phyloP scores from a whole-genome alignment of 2,888 invertebrate genomes.

The Parascotia fuliginaria region DNA sequence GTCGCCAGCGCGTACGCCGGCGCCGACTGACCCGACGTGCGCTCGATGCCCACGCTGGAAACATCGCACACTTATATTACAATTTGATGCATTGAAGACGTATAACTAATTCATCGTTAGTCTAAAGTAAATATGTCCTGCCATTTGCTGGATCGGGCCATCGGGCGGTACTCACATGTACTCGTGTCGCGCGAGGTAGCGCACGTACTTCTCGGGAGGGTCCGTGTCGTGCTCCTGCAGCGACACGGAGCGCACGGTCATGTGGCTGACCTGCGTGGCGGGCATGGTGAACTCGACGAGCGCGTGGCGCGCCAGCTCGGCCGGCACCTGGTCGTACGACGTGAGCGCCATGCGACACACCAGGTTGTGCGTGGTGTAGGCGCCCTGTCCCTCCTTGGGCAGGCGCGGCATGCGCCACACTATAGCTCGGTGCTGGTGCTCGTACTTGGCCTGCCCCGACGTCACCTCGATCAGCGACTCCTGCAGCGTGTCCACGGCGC shows the following conservation, averaged over 20 bases:
- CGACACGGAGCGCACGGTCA: conserved; percentile 97
- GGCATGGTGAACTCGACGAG: conserved; percentile 99
- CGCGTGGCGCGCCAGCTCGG: conserved; percentile 94
- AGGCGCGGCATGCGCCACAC: conserved; percentile 99
- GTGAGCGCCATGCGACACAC: conserved; percentile 97
- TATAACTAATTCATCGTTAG: too few relatives aligned
- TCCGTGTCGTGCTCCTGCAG: conserved; percentile 95
- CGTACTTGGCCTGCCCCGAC: conserved; percentile 98
- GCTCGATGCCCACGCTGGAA: conserved; percentile 93
- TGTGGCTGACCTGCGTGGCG: conserved; percentile 95
- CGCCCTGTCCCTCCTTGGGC: conserved; percentile 99
- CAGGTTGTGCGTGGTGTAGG: conserved; percentile 98
- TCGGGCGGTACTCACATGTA: conserved; percentile 88
- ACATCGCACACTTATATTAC: too few relatives aligned
- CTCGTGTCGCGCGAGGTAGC: conserved; percentile 98
- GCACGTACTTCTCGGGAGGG: conserved; percentile 99
- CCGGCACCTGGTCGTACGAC: conserved; percentile 98
- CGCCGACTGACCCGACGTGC: conserved; percentile 84
- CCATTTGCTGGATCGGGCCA: too few relatives aligned
- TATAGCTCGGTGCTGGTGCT: conserved; percentile 98
- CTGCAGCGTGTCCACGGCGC: conserved; percentile 95
- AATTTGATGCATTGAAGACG: too few relatives aligned
- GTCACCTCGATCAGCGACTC: conserved; percentile 98
- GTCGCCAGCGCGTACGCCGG: conserved; percentile 73
- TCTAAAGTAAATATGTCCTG: too few relatives aligned